A percentile compares a stretch with the other conserved stretches of the same genome.
Conservation (phyloP, 2,113 vertebrate genomes). For the Mastomys coucha region DNA sequence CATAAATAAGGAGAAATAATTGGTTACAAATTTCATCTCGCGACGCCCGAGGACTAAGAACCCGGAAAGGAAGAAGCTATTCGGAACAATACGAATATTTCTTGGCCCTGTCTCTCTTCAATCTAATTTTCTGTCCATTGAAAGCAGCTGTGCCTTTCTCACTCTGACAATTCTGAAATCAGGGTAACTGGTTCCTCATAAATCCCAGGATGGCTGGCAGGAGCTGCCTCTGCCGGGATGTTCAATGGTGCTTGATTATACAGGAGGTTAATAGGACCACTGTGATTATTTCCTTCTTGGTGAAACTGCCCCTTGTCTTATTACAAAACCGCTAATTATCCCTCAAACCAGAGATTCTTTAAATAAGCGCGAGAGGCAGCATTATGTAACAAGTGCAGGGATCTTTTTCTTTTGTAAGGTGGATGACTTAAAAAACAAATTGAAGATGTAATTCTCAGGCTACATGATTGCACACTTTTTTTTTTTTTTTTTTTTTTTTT, state of each 20-base stretch:
- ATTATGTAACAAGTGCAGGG: conserved; percentile 52
- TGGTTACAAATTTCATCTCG: conserved; percentile 46
- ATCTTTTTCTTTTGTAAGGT: neutral
- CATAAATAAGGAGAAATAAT: neutral
- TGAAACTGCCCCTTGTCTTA: conserved; percentile 75
- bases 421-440: neutral
- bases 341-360: conserved; percentile 75
- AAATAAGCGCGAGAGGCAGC: conserved; percentile 66
- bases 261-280: conserved; percentile 75
- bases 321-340: conserved; percentile 78
- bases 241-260: conserved; percentile 80
- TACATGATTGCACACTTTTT: neutral
- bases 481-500: too few species aligned
- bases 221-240: conserved; percentile 63
- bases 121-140: conserved; percentile 75
- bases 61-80: conserved; percentile 20
- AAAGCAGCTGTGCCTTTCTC: conserved; percentile 79
- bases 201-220: conserved; percentile 67
- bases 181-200: conserved; percentile 65
- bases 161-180: conserved; percentile 76
- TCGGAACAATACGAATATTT: conserved; percentile 56
- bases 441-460: conserved; percentile 34
- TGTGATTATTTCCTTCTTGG: conserved; percentile 76
- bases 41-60: neutral
- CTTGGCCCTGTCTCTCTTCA: conserved; percentile 64